A percentile compares a stretch with the other conserved stretches of the same genome.
Conservation (phyloP, 2,797 vertebrate genomes). For the Leuciscus waleckii region DNA sequence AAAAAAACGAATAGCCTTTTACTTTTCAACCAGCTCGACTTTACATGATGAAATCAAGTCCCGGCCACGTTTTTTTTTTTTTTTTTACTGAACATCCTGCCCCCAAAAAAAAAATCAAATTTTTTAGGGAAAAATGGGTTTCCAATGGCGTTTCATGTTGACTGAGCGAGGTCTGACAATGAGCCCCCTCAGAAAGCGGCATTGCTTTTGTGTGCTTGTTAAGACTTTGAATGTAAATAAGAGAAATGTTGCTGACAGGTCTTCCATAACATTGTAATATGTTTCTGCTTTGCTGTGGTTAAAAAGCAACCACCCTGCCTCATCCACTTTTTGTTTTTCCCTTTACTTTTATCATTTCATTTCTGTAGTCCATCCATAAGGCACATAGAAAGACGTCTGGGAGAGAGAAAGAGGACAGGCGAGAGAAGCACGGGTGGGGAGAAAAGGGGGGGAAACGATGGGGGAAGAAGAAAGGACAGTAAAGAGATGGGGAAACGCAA, state of each 20-base stretch:
- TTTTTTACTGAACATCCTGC: too few relatives aligned
- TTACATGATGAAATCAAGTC: neutral
- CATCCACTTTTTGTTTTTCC: neutral
- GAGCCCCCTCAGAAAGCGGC: neutral
- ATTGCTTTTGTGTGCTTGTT: neutral
- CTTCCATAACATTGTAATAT: neutral
- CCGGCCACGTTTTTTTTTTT: neutral
- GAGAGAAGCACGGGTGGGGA: neutral
- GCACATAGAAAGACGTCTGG: neutral
- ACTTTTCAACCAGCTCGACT: too few relatives aligned
- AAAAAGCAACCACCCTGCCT: neutral
- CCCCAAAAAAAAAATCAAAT: too few relatives aligned
- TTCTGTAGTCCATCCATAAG: constrained; percentile 12
- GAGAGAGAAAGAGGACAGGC: neutral
- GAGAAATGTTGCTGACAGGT: neutral
- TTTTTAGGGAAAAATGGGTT: neutral
- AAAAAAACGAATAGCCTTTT: neutral
- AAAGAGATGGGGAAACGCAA: neutral
- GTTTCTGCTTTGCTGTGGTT: neutral
- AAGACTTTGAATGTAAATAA: constrained; percentile 6
- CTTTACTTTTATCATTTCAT: neutral
- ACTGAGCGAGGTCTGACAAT: neutral
- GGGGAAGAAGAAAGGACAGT: constrained; percentile 6
- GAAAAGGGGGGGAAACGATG: neutral
- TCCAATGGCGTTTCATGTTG: neutral